Conservation (phyloP, 2,797 vertebrate genomes). For the Lepus townsendii region DNA sequence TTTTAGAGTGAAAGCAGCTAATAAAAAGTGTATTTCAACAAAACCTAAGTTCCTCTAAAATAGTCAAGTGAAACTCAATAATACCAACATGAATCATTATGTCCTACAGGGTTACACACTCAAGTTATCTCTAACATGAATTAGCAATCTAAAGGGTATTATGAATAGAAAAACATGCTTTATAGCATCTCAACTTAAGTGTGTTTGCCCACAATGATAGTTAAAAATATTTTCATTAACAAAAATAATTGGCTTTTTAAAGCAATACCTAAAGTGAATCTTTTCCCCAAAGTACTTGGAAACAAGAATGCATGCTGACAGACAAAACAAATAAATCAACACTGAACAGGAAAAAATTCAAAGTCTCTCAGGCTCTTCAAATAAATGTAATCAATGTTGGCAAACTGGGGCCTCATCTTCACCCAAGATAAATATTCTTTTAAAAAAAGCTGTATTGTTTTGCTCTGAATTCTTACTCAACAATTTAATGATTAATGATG, state of each 20-base stretch:
- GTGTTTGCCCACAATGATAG: neutral
- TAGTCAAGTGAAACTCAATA: constrained; percentile 58
- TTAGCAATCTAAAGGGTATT: constrained; percentile 7
- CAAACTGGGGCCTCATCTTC: neutral
- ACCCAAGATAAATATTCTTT: constrained; percentile 3
- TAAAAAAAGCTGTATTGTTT: neutral
- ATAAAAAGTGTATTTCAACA: constrained; percentile 30
- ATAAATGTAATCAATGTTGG: neutral
- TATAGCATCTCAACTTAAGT: neutral
- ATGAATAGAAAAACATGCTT: neutral
- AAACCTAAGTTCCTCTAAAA: constrained; percentile 35
- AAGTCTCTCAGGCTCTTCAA: neutral
- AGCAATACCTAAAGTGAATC: neutral
- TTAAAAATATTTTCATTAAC: constrained; percentile 35
- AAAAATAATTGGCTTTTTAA: constrained; percentile 52
- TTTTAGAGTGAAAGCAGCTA: neutral
- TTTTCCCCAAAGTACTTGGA: neutral
- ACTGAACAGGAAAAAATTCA: neutral
- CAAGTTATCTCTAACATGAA: neutral
- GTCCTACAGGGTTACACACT: constrained; percentile 21
- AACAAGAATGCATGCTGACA: neutral
- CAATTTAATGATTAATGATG: neutral
- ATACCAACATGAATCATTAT: neutral
- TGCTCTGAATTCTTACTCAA: constrained; percentile 14
- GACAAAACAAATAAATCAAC: neutral